Conservation (phyloP, 1,140 invertebrate genomes). For the Diplogasteroides magnus region DNA sequence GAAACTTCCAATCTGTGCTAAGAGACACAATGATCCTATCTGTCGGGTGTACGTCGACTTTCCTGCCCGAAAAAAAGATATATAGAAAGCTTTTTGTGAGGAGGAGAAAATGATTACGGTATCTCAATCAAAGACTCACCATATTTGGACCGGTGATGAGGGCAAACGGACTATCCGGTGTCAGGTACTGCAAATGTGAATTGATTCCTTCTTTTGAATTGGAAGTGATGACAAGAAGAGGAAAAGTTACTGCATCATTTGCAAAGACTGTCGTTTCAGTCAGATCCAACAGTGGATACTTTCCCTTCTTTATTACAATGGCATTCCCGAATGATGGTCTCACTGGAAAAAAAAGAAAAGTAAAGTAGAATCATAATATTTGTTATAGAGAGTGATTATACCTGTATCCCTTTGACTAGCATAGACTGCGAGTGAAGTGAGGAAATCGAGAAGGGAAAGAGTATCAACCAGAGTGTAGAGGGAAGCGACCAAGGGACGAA, state of each 20-base stretch:
- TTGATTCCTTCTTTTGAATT: too few relatives aligned
- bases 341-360: background rate
- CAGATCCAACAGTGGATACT: background rate
- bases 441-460: slow-evolving; percentile 19
- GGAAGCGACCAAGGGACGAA: slow-evolving; percentile 21
- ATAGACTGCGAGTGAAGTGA: slow-evolving; percentile 35
- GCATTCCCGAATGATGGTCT: background rate
- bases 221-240: too few relatives aligned
- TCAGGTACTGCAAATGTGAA: slow-evolving; percentile 25
- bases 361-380: too few relatives aligned
- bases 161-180: slow-evolving; percentile 29
- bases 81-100: slow-evolving; percentile 6
- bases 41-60: slow-evolving; percentile 87
- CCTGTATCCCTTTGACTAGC: background rate
- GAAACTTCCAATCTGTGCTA: slow-evolving; percentile 78
- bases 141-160: slow-evolving; percentile 44
- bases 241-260: background rate
- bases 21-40: slow-evolving; percentile 78
- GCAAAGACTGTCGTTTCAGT: background rate
- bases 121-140: slow-evolving; percentile 30
- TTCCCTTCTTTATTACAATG: background rate
- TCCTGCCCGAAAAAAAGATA: slow-evolving; percentile 73
- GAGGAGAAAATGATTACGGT: too few relatives aligned
- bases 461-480: slow-evolving; percentile 35
- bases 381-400: background rate